A percentile compares a stretch with the other conserved stretches of the same genome.
Evolutionary conservation across 2,113 vertebrate genomes (phyloP).

Genomic region (Oncorhynchus mykiss): DNA sequence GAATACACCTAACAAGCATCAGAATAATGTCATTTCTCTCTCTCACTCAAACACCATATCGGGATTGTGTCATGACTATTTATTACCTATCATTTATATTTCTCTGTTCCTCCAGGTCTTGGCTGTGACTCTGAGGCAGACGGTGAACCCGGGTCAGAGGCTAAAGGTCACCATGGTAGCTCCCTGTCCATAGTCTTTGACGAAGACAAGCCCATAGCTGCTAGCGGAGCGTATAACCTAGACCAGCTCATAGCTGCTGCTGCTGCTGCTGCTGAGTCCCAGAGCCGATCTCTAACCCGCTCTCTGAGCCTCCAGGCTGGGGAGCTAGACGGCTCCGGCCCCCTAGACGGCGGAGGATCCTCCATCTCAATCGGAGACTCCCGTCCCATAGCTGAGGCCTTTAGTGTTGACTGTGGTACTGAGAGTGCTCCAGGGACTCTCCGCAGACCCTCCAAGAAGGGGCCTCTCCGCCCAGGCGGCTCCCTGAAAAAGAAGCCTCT

Average conservation of each 20-base stretch:
- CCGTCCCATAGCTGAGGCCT: constrained; percentile 75
- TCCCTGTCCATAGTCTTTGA: constrained; percentile 85
- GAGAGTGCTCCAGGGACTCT: constrained; percentile 89
- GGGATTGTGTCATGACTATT: neutral
- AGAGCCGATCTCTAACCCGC: constrained; percentile 79
- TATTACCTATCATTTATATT: neutral
- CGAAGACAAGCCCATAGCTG: constrained; percentile 96
- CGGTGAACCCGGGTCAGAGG: constrained; percentile 66
- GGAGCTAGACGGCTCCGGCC: constrained; percentile 80
- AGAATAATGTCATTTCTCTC: too few species aligned
- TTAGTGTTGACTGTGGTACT: constrained; percentile 70
- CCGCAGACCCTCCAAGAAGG: constrained; percentile 83
- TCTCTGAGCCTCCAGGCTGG: constrained; percentile 92
- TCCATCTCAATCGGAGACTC: constrained; percentile 33
- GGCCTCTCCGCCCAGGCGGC: constrained; percentile 72
- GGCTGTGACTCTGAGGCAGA: constrained; percentile 65
- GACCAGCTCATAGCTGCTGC: constrained; percentile 62
- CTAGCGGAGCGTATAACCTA: constrained; percentile 93
- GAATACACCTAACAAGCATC: too few species aligned
- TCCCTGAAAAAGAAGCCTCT: constrained; percentile 91
- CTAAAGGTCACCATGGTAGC: constrained; percentile 63
- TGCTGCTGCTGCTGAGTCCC: constrained; percentile 64
- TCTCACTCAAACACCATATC: too few species aligned
- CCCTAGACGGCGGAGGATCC: constrained; percentile 42
- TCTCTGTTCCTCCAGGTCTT: constrained; percentile 54